Evolutionary conservation across 2,797 vertebrate genomes (phyloP), one percentile per base, ranked within the genome.

Genomic region (Leptatherina wallacei): DNA sequence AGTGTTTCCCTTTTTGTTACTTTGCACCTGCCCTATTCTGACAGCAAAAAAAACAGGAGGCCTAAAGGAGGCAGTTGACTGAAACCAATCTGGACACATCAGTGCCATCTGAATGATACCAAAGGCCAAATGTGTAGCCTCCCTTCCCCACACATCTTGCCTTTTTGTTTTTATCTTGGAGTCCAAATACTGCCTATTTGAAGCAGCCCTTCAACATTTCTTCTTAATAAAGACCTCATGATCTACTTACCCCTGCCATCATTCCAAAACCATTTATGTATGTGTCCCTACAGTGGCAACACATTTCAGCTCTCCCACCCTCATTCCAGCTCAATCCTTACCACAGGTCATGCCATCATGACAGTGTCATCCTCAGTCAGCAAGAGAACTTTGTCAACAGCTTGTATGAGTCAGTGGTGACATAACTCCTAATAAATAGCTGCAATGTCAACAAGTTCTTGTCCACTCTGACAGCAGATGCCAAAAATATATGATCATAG

Each of bases 1-100:
- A 92, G 90, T 89, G 84, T 93, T 91, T 75, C 73, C 75, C 80
- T 89, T 79, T 27, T 20, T 85, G 62, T 86, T 88, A 83, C 65
- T 78, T 90, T 90, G 88, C 86, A 89, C 87, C 88, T 87, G 84
- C 69, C 77, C 47, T 64, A 52, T 11, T 54, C 51, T 54, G 51
- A 71, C 69, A 57, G 63, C 47, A 61, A 72, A 71, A 72, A 71
- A 51, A 71, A 74, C 69, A 69, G 61, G 61, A 88, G 61, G 68
- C 60, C 65, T 56, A 51, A 22, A 63, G 49, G 64, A 63, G 49
- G 64, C 68, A 72, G 55, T 42, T 59, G 69, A 52, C 61, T 54
- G 40, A 79, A 73, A 59, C 61, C 11, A 27, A 63, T 71, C 27
- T 61, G 42, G 44, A 61, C 44, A 56, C 40, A 75, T 71, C 60